Evolutionary conservation across 2,113 vertebrate species (phyloP), one percentile per base, ranked within the genome.

Genomic region (Callipepla squamata): DNA sequence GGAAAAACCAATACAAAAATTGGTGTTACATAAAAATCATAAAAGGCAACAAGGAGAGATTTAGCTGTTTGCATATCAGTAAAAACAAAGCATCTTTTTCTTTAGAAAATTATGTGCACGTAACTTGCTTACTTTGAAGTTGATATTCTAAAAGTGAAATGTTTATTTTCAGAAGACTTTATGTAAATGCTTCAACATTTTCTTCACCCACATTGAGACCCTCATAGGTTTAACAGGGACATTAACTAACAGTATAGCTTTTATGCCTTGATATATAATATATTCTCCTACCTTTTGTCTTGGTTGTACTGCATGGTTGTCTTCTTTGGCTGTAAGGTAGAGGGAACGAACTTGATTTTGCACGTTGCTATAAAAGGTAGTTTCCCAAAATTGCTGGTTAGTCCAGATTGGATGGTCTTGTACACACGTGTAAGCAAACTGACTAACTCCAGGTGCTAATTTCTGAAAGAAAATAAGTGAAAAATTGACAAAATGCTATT

Each of bases 311-410:
- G 88, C 82, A 40, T 96, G 97, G 92, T 94, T 98, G 90, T 98
- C 98, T 40, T 98, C 98, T 45, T 97, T 98, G 47, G 97, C 90
- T 87, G 97, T 98, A 19, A 99, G 98, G 96, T 99, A 99, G 73
- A 99, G 98, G 44, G 98, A 97, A 40, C 99, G 97, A 96, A 99
- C 99, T 96, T 99, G 99, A 88, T 98, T 98, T 89, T 99, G 99
- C 40, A 99, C 99, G 3, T 99, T 99, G 66, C 98, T 99, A 62
- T 99, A 99, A 97, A 99, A 99, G 19, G 99, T 99, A 83, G 99
- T 98, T 97, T 99, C 99, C 99, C 99, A 99, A 93, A 99, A 99
- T 80, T 99, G 99, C 88, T 99, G 99, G 96, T 98, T 99, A 89
- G 99, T 98, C 99, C 99, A 99, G 82, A 99, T 98, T 47, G 98